phyloP scores from a whole-genome alignment of 2,888 invertebrate species.

The Hyalella azteca region DNA sequence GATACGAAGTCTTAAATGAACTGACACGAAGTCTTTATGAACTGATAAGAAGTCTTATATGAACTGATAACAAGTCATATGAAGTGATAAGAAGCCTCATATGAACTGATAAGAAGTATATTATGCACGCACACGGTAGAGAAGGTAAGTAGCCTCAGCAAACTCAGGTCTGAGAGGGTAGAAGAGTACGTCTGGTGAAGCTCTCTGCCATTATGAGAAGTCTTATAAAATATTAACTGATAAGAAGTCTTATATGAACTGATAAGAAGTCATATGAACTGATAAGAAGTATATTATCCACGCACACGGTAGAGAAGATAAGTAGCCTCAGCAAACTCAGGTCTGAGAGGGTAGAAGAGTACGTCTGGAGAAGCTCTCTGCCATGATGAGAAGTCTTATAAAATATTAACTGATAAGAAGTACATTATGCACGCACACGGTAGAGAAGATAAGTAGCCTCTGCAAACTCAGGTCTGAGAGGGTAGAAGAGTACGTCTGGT shows the following conservation, averaged over 20 bases:
- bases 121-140: conserved; percentile 65
- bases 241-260: too few relatives aligned
- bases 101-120: too few relatives aligned
- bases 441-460: conserved; percentile 72
- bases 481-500: conserved; percentile 70
- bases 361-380: conserved; percentile 67
- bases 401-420: too few relatives aligned
- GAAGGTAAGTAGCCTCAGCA: conserved; percentile 70
- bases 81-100: too few relatives aligned
- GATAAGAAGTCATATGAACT: too few relatives aligned
- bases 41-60: too few relatives aligned
- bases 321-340: conserved; percentile 71
- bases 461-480: conserved; percentile 70
- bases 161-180: conserved; percentile 72
- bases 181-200: conserved; percentile 68
- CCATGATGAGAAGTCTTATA: too few relatives aligned
- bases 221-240: too few relatives aligned
- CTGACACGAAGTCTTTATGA: too few relatives aligned
- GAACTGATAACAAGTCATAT: too few relatives aligned
- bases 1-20: too few relatives aligned
- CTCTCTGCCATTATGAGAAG: conserved; percentile 65
- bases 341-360: conserved; percentile 70
- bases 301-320: conserved; percentile 67
- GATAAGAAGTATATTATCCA: too few relatives aligned
- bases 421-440: conserved; percentile 60